Conservation (phyloP, 2,113 vertebrate species). For the Xyliphius kryptos region DNA sequence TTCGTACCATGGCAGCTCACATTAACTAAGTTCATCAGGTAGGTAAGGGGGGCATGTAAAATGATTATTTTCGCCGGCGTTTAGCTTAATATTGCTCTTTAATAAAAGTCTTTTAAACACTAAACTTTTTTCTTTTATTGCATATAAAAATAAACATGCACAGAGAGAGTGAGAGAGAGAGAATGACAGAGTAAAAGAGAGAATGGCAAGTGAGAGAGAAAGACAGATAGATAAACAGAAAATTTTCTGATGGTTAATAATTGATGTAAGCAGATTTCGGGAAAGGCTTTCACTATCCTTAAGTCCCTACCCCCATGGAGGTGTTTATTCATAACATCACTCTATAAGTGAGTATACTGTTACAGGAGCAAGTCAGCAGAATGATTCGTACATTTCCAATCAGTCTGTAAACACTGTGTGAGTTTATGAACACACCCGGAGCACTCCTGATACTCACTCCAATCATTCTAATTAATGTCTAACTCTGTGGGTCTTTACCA, state of each 20-base stretch:
- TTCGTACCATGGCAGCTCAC: too few species aligned
- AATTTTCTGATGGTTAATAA: constrained; percentile 25
- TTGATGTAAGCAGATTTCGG: constrained; percentile 16
- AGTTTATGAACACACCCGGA: neutral
- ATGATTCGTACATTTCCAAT: neutral
- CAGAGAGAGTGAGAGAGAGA: too few species aligned
- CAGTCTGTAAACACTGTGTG: neutral
- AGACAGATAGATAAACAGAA: constrained; percentile 3
- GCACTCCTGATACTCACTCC: neutral
- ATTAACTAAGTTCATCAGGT: too few species aligned
- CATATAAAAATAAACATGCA: too few species aligned
- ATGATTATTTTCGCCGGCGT: too few species aligned
- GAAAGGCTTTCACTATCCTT: constrained; percentile 6
- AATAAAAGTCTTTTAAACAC: too few species aligned
- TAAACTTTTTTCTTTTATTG: too few species aligned
- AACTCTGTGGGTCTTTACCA: neutral
- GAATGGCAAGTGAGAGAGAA: constrained; percentile 3
- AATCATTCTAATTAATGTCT: constrained; percentile 9
- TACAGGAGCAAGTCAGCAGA: neutral
- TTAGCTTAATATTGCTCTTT: too few species aligned
- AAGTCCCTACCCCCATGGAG: neutral
- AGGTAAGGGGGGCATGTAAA: too few species aligned
- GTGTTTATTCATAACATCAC: neutral
- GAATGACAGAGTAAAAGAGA: neutral
- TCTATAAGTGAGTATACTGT: neutral